A percentile compares a stretch with the other conserved stretches of the same genome.
Evolutionary conservation across 2,888 invertebrate species (phyloP).

Genomic region (Adineta ricciae): DNA sequence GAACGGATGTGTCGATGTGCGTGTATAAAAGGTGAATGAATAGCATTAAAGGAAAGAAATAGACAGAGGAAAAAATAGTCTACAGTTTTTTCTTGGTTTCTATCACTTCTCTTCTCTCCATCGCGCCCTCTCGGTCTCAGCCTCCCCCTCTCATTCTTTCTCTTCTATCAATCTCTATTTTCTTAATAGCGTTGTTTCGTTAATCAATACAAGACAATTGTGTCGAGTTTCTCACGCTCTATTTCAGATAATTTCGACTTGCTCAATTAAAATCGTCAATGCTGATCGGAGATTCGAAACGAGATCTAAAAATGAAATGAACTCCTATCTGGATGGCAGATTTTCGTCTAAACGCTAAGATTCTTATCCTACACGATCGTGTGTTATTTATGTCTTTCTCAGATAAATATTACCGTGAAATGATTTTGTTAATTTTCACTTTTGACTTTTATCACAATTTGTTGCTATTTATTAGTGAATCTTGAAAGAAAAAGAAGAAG

Average conservation of each 20-base stretch:
- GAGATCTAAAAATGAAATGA: neutral
- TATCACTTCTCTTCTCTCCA: neutral
- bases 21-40: constrained; percentile 4
- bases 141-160: neutral
- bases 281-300: too few relatives aligned
- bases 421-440: too few relatives aligned
- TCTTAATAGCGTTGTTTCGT: neutral
- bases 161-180: neutral
- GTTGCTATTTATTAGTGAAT: too few relatives aligned
- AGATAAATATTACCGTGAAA: too few relatives aligned
- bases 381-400: too few relatives aligned
- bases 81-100: neutral
- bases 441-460: too few relatives aligned
- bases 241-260: too few relatives aligned
- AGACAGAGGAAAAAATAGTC: neutral
- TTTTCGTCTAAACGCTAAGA: neutral
- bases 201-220: neutral
- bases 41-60: neutral
- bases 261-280: too few relatives aligned
- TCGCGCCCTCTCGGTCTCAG: neutral
- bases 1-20: neutral
- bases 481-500: too few relatives aligned
- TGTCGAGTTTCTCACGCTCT: neutral
- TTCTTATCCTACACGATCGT: neutral
- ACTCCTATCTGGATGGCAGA: neutral